A percentile compares a stretch with the other conserved stretches of the same genome.
phyloP scores from a whole-genome alignment of 2,888 invertebrate species.

The Conops quadrifasciatus region DNA sequence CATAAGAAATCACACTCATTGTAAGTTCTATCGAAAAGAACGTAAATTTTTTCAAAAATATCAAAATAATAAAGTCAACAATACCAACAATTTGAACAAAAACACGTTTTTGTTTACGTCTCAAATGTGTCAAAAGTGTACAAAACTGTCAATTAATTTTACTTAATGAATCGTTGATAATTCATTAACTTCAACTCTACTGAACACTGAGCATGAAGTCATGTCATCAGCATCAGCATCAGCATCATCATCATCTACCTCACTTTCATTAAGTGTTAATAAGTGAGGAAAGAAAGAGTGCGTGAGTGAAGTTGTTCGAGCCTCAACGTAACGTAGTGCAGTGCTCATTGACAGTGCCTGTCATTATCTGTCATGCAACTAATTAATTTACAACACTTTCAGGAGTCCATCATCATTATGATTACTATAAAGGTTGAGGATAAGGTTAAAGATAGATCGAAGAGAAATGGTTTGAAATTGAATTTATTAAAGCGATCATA shows the following conservation, averaged over 20 bases:
- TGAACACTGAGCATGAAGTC: not conserved
- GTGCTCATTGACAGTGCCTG: slow-evolving; percentile 20
- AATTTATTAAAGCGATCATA: no score
- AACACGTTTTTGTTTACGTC: no score
- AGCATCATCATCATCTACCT: not conserved
- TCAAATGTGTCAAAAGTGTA: no score
- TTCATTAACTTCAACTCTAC: not conserved
- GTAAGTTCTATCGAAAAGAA: no score
- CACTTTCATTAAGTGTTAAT: not conserved
- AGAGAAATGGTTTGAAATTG: no score
- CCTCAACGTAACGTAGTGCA: slow-evolving; percentile 1
- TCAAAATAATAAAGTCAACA: no score
- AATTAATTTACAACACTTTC: slow-evolving; percentile 17
- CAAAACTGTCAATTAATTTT: slow-evolving; percentile 9
- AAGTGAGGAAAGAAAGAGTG: not conserved
- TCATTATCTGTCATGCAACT: slow-evolving; percentile 21
- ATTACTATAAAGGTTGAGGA: no score
- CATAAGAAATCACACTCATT: no score
- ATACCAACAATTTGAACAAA: no score
- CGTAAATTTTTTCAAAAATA: no score
- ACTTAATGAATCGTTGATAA: slow-evolving; percentile 13
- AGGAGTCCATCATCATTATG: no score
- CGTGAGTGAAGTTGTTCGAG: not conserved
- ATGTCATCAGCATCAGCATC: not conserved
- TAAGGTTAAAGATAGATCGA: no score